A percentile compares a stretch with the other conserved stretches of the same genome.
These are phyloP conservation scores for Caenorhabditis sp. DNA, from an alignment of 2,888 invertebrate genomes.

Conservation along the genomic window DNA sequence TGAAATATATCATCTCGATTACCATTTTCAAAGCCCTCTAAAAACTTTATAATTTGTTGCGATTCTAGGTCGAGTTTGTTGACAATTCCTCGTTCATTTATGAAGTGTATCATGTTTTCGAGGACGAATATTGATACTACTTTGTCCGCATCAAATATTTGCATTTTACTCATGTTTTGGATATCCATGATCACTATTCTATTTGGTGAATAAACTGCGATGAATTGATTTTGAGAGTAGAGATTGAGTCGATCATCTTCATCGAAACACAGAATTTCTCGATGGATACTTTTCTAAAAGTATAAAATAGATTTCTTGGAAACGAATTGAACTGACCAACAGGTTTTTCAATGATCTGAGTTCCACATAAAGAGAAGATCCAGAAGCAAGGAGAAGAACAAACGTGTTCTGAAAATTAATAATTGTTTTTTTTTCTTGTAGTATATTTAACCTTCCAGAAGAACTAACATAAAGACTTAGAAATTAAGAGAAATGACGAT, in stretches of 20 bases:
- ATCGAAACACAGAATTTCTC: slow-evolving; percentile 8
- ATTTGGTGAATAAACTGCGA: slow-evolving; percentile 17
- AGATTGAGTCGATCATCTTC: slow-evolving; percentile 11
- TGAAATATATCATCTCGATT: too few species aligned
- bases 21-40: not conserved
- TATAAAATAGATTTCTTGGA: not conserved
- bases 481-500: too few species aligned
- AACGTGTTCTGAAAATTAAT: slow-evolving; percentile 41
- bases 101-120: not conserved
- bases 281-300: slow-evolving; percentile 37
- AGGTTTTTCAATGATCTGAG: slow-evolving; percentile 43
- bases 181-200: slow-evolving; percentile 16
- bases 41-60: not conserved
- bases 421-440: not conserved
- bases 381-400: slow-evolving; percentile 34
- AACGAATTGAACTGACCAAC: slow-evolving; percentile 17
- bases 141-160: not conserved
- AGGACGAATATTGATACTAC: not conserved
- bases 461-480: too few species aligned
- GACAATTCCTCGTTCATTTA: not conserved
- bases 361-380: slow-evolving; percentile 25
- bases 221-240: slow-evolving; percentile 19
- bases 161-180: slow-evolving; percentile 11
- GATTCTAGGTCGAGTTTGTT: not conserved
- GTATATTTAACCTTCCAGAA: too few species aligned